A percentile compares a stretch with the other conserved stretches of the same genome.
Evolutionary conservation across 1,140 invertebrate species (phyloP).

Genomic region (Adoxophyes honmai): DNA sequence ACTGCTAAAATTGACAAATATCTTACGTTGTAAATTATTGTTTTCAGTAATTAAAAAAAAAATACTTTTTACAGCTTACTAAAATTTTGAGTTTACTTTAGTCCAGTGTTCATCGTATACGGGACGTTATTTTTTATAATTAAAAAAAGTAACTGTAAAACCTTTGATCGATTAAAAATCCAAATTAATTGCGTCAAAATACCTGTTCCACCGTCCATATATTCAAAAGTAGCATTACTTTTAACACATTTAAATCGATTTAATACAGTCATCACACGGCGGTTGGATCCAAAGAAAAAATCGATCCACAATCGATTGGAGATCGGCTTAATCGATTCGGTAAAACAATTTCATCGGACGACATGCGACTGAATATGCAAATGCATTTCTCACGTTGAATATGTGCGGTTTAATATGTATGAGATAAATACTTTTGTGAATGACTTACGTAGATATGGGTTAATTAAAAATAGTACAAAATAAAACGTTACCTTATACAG

Average conservation of each 20-base stretch:
- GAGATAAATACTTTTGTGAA: background rate
- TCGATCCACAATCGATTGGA: conserved; percentile 44
- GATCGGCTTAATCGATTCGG: conserved; percentile 60
- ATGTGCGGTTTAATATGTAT: conserved; percentile 3
- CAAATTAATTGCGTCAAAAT: conserved; percentile 10
- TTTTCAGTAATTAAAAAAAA: no score
- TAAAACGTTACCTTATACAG: no score
- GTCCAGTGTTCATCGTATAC: no score
- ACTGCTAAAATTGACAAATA: no score
- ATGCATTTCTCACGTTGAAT: conserved; percentile 35
- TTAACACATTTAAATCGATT: conserved; percentile 25
- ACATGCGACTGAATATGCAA: conserved; percentile 35
- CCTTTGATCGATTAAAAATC: background rate
- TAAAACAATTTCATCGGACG: conserved; percentile 56
- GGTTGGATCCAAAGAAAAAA: conserved; percentile 38
- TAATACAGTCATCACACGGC: conserved; percentile 40
- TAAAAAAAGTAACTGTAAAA: no score
- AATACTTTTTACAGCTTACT: no score
- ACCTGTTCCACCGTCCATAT: background rate
- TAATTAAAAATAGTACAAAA: no score
- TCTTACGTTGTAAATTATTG: no score
- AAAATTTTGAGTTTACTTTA: no score
- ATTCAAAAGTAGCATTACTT: conserved; percentile 9
- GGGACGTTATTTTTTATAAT: no score
- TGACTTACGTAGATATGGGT: background rate